phyloP scores from a whole-genome alignment of 2,113 vertebrate genomes.

The Lycocorax pyrrhopterus region DNA sequence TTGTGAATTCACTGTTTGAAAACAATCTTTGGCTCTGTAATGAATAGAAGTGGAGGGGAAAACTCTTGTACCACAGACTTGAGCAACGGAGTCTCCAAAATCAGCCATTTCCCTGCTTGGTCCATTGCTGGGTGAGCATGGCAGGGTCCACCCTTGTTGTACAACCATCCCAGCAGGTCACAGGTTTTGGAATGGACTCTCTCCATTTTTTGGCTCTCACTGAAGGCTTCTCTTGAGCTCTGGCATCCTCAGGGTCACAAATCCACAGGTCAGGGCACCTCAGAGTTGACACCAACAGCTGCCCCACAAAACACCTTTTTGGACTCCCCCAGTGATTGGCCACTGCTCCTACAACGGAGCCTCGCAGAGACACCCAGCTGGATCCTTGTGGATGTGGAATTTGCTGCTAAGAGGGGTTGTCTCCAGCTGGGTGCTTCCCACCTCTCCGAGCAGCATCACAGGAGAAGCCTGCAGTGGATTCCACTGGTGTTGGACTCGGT shows the following conservation, averaged over 20 bases:
- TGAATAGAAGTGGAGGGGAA: background rate
- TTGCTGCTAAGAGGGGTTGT: background rate
- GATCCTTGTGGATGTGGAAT: background rate
- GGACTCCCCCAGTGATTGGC: background rate
- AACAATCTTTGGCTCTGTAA: background rate
- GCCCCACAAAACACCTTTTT: background rate
- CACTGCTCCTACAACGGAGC: fast-evolving
- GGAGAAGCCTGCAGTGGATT: background rate
- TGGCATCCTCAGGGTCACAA: background rate
- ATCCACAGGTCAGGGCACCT: background rate
- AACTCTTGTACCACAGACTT: background rate
- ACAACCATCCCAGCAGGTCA: background rate
- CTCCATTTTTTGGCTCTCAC: background rate
- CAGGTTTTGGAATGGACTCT: background rate
- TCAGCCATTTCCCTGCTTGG: background rate
- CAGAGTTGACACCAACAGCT: background rate
- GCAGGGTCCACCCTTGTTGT: background rate
- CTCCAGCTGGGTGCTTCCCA: background rate
- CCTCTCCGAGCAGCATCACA: background rate
- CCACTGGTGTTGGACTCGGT: fast-evolving
- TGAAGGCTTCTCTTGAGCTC: background rate
- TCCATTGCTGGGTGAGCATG: background rate
- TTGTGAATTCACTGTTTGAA: background rate
- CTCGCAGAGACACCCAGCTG: background rate
- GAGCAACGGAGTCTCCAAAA: background rate